phyloP scores from a whole-genome alignment of 2,113 vertebrate species.

The Spheniscus mendiculus region DNA sequence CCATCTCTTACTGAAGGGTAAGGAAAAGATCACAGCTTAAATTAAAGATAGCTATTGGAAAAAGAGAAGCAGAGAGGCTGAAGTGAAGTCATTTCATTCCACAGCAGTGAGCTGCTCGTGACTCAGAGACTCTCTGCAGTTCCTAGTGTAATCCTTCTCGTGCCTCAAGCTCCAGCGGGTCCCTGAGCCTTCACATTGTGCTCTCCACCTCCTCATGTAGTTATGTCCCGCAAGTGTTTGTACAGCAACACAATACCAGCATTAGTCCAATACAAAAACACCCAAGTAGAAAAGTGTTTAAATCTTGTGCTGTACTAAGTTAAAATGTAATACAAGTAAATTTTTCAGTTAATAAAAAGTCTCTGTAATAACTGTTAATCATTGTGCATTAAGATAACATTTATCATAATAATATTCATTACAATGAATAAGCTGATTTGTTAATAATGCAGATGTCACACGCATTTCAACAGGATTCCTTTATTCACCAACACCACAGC shows the following conservation, averaged over 20 bases:
- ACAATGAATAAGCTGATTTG: slow-evolving; percentile 13
- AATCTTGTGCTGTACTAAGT: background rate
- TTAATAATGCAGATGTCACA: background rate
- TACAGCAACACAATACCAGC: slow-evolving; percentile 58
- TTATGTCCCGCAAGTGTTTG: background rate
- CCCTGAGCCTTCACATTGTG: background rate
- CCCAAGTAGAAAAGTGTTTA: background rate
- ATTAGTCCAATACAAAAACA: slow-evolving; percentile 47
- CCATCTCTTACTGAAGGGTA: background rate
- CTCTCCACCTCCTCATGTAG: background rate
- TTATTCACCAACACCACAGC: background rate
- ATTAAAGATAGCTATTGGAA: background rate
- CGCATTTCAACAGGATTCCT: background rate
- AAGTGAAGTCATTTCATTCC: background rate
- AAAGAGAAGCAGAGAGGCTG: background rate
- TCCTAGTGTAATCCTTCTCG: background rate
- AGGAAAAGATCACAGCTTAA: background rate
- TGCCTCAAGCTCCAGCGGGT: background rate
- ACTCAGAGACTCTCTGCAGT: background rate
- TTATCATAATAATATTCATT: slow-evolving; percentile 33
- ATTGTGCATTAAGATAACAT: slow-evolving; percentile 8
- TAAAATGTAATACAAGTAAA: slow-evolving; percentile 37
- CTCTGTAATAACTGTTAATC: slow-evolving; percentile 33
- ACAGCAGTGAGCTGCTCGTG: background rate
- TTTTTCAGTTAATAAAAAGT: slow-evolving; percentile 4